Percentiles rank a stretch among this genome's conserved stretches.
Evolutionary conservation across 2,113 vertebrate genomes (phyloP).

Genomic region (Gorsachius goisagi): DNA sequence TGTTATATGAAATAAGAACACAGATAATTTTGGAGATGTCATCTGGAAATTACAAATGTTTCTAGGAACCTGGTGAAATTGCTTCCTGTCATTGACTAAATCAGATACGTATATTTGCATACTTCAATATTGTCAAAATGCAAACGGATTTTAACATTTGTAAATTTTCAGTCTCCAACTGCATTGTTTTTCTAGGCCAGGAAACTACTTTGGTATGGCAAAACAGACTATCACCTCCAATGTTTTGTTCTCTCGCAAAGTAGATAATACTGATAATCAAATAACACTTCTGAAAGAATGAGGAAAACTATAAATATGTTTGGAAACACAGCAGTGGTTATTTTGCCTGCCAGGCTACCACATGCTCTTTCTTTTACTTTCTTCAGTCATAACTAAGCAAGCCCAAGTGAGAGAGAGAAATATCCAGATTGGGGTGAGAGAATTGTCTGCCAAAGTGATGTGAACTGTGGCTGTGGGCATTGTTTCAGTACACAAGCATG

Average conservation of each 20-base stretch:
- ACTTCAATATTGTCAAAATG: background rate
- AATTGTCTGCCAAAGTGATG: background rate
- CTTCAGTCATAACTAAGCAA: background rate
- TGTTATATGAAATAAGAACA: background rate
- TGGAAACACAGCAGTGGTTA: fast-evolving
- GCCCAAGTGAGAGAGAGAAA: background rate
- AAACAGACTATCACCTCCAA: background rate
- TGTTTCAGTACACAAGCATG: fast-evolving
- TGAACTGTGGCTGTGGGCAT: background rate
- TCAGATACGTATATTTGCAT: background rate
- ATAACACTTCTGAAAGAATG: background rate
- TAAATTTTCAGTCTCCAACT: background rate
- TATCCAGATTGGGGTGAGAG: background rate
- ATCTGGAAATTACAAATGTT: background rate
- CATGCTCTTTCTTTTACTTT: background rate
- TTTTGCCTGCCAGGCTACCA: background rate
- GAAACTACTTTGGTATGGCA: background rate
- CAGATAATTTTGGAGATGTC: background rate
- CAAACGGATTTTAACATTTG: background rate
- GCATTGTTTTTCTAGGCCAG: background rate
- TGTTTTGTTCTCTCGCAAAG: background rate
- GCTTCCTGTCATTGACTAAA: background rate
- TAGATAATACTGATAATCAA: background rate
- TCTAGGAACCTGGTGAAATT: background rate
- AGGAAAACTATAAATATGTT: background rate